A percentile compares a stretch with the other conserved stretches of the same genome.
These are phyloP conservation scores for Orbicella faveolata DNA, from an alignment of 64 coral and sea anemone species.

Conservation along the genomic window DNA sequence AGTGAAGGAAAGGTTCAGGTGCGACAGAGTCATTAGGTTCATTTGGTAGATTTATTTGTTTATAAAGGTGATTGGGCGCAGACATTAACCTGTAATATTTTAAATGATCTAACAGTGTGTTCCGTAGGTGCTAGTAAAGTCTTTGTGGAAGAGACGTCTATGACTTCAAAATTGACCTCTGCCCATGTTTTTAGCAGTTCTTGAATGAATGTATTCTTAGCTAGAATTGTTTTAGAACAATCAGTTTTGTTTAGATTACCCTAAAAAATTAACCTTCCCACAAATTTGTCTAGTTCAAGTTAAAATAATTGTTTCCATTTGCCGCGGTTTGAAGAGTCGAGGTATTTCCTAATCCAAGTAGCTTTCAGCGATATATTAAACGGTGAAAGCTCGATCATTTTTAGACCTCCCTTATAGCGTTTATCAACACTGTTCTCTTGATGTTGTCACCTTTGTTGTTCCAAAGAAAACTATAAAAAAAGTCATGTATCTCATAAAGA, in stretches of 20 bases:
- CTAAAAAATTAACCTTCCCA: background rate
- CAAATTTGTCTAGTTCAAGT: background rate
- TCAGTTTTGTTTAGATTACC: background rate
- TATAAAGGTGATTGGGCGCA: no score
- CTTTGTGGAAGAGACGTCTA: no score
- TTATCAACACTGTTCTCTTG: conserved; percentile 12
- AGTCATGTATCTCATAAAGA: background rate
- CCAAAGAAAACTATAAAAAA: conserved; percentile 27
- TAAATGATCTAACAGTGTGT: no score
- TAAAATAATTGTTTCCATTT: conserved; percentile 18
- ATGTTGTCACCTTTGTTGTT: conserved; percentile 22
- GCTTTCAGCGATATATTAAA: conserved; percentile 19
- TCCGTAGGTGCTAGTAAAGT: no score
- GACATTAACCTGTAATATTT: no score
- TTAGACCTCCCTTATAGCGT: conserved; percentile 5
- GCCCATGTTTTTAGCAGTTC: no score
- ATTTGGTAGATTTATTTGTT: no score
- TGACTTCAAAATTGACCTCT: no score
- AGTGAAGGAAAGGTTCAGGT: no score
- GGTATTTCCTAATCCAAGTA: conserved; percentile 15
- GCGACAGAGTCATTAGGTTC: no score
- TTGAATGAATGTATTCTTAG: background rate
- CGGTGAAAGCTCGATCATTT: conserved; percentile 14
- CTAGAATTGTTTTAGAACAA: background rate
- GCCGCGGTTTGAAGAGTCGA: background rate